These are phyloP conservation scores for Tricholaema leucomelas DNA, from an alignment of 2,113 vertebrate genomes.

Conservation along the genomic window DNA sequence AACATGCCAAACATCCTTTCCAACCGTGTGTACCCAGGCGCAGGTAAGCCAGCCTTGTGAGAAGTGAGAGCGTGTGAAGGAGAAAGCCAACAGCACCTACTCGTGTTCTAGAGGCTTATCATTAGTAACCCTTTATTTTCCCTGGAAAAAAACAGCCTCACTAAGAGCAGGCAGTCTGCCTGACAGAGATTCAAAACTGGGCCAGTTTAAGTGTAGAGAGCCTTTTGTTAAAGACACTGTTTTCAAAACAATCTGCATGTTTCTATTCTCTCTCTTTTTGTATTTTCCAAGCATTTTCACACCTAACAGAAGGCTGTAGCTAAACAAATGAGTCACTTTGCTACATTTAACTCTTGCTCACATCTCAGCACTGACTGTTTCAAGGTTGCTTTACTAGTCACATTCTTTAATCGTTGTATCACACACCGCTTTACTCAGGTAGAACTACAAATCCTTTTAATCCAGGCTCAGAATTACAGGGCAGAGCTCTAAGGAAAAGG, in stretches of 20 bases:
- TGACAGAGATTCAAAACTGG: neutral
- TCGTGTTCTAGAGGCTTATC: neutral
- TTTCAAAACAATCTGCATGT: neutral
- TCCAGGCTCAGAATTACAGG: neutral
- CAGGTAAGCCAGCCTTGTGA: conserved; percentile 59
- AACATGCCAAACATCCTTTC: conserved; percentile 78
- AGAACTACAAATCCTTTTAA: neutral
- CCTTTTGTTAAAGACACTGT: neutral
- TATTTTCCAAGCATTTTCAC: neutral
- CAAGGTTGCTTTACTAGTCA: neutral
- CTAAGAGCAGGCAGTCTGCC: neutral
- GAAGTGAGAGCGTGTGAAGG: neutral
- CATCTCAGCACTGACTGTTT: neutral
- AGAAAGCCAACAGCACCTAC: neutral
- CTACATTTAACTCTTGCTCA: neutral
- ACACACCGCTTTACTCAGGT: neutral
- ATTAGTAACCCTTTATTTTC: neutral
- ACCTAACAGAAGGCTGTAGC: neutral
- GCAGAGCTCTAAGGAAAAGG: neutral
- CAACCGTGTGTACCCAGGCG: conserved; percentile 79
- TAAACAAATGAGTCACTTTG: neutral
- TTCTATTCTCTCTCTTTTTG: neutral
- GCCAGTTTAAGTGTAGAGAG: neutral
- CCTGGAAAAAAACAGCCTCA: neutral
- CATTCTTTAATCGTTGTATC: neutral